Percentiles rank a stretch among this genome's conserved stretches.
Evolutionary conservation across 1,140 invertebrate species (phyloP).

Genomic region (Paraescarpia echinospica): DNA sequence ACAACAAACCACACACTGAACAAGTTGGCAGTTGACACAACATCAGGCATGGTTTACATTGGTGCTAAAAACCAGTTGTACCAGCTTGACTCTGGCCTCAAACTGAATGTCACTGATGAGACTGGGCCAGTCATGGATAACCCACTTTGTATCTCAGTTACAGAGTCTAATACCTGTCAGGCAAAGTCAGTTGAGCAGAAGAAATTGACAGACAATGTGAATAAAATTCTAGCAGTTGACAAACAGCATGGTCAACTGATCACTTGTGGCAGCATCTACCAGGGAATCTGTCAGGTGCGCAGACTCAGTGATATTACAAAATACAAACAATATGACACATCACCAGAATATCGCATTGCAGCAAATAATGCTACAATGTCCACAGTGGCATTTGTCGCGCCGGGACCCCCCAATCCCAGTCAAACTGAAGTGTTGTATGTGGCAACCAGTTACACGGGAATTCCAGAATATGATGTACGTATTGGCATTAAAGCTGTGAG

Average conservation of each 20-base stretch:
- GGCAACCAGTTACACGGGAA: not conserved
- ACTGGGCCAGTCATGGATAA: slow-evolving; percentile 63
- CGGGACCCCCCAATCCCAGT: not conserved
- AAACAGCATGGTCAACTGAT: slow-evolving; percentile 85
- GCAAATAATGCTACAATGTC: not conserved
- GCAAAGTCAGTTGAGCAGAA: slow-evolving; percentile 44
- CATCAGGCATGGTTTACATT: slow-evolving; percentile 87
- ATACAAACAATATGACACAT: not conserved
- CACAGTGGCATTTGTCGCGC: slow-evolving; percentile 11
- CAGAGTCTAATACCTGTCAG: not conserved
- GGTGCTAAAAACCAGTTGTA: slow-evolving; percentile 92
- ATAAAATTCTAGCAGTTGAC: slow-evolving; percentile 93
- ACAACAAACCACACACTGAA: slow-evolving; percentile 53
- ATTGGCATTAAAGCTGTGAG: not conserved
- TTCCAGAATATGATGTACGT: not conserved
- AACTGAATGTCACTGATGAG: not conserved
- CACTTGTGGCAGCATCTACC: slow-evolving; percentile 85
- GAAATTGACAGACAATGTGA: slow-evolving; percentile 90
- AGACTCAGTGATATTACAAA: slow-evolving; percentile 82
- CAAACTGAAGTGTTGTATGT: not conserved
- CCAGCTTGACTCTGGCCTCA: slow-evolving; percentile 78
- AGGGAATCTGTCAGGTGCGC: slow-evolving; percentile 83
- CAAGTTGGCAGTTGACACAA: slow-evolving; percentile 87
- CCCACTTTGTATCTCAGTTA: slow-evolving; percentile 33
- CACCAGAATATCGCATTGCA: not conserved